Percentiles rank a stretch among this genome's conserved stretches.
Conservation (phyloP, 2,888 invertebrate genomes). For the Diabrotica balteata region DNA sequence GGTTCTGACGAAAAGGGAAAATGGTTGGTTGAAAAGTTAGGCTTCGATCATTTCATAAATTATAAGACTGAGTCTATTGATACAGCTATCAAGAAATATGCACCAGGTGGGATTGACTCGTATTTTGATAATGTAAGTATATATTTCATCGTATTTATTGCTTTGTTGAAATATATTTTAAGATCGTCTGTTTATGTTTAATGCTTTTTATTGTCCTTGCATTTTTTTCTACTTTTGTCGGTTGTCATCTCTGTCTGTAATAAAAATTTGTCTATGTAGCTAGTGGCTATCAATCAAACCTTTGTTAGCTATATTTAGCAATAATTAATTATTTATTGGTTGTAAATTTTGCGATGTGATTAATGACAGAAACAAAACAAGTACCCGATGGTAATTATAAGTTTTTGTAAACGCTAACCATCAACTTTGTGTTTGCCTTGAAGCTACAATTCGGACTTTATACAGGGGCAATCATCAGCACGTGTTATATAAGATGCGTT, state of each 20-base stretch:
- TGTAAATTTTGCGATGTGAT: not conserved
- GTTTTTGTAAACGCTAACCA: not conserved
- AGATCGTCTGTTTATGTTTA: not conserved
- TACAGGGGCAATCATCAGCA: not conserved
- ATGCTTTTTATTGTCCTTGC: too few relatives aligned
- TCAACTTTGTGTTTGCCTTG: not conserved
- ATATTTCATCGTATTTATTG: not conserved
- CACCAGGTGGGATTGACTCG: slow-evolving; percentile 75
- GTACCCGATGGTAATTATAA: not conserved
- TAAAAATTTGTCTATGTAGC: too few relatives aligned
- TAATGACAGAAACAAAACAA: not conserved
- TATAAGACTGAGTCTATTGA: slow-evolving; percentile 70
- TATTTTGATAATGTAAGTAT: slow-evolving; percentile 78
- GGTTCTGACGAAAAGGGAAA: slow-evolving; percentile 74
- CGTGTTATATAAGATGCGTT: not conserved
- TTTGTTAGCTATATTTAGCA: not conserved
- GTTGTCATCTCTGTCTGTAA: too few relatives aligned
- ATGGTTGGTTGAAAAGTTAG: slow-evolving; percentile 70
- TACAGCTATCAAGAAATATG: slow-evolving; percentile 65
- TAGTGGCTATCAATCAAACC: too few relatives aligned
- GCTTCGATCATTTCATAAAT: slow-evolving; percentile 74
- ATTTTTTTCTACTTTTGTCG: too few relatives aligned
- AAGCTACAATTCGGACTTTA: slow-evolving; percentile 1
- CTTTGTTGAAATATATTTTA: not conserved
- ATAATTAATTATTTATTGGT: too few relatives aligned